A percentile compares a stretch with the other conserved stretches of the same genome.
Evolutionary conservation across 2,797 vertebrate species (phyloP).

Genomic region (Macropodus opercularis): DNA sequence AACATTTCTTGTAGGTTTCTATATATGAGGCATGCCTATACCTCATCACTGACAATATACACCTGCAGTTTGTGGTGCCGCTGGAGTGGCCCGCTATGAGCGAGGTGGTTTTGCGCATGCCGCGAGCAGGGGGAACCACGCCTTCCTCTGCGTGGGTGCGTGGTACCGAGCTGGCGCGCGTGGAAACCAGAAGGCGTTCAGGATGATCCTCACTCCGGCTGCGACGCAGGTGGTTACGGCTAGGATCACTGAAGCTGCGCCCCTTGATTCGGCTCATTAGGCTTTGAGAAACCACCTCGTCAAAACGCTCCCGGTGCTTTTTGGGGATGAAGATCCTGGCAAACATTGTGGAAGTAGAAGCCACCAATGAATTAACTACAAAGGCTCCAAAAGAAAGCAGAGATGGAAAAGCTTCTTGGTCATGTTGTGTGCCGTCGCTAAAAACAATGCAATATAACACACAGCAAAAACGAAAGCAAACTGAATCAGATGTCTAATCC

Average conservation of each 20-base stretch:
- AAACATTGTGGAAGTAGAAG: constrained; percentile 59
- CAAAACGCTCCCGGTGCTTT: constrained; percentile 96
- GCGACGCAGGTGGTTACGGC: constrained; percentile 88
- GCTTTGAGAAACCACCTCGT: constrained; percentile 96
- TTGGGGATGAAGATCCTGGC: constrained; percentile 98
- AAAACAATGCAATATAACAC: constrained; percentile 3
- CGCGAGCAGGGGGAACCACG: constrained; percentile 72
- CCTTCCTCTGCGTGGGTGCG: constrained; percentile 89
- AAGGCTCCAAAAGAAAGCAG: constrained; percentile 11
- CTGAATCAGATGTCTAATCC: constrained; percentile 1
- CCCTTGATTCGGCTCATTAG: constrained; percentile 93
- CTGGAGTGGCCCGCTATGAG: constrained; percentile 85
- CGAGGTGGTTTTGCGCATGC: constrained; percentile 89
- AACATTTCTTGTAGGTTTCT: not conserved
- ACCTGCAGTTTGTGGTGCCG: constrained; percentile 88
- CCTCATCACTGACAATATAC: constrained; percentile 9
- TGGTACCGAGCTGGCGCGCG: constrained; percentile 93
- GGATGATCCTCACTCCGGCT: constrained; percentile 96
- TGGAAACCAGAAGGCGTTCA: constrained; percentile 93
- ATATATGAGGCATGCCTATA: not conserved
- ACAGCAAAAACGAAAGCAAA: constrained; percentile 13
- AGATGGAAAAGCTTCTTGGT: constrained; percentile 6
- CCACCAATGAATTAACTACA: constrained; percentile 14
- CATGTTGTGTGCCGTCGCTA: not conserved
- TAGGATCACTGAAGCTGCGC: constrained; percentile 86